phyloP scores from a whole-genome alignment of 2,797 vertebrate genomes.

The Acipenser transmontanus region DNA sequence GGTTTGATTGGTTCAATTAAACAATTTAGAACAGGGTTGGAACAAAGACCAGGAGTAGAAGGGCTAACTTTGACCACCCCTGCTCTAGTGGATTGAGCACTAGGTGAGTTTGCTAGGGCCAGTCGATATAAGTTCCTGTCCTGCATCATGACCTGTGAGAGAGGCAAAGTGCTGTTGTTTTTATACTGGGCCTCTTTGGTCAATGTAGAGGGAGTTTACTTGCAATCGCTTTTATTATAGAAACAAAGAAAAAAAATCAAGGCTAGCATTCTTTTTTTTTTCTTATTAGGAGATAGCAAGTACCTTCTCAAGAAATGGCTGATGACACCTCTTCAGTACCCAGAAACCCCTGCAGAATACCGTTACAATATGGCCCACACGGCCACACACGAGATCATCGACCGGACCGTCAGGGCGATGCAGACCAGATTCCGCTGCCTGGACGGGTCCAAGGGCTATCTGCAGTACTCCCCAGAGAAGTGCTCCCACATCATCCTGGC shows the following conservation, averaged over 20 bases:
- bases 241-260: not conserved
- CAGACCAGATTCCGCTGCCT: constrained; percentile 86
- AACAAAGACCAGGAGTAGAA: too few species aligned
- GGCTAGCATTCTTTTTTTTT: constrained; percentile 16
- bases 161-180: too few species aligned
- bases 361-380: constrained; percentile 83
- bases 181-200: too few species aligned
- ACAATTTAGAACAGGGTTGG: too few species aligned
- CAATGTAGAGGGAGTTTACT: too few species aligned
- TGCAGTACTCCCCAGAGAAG: constrained; percentile 91
- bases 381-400: constrained; percentile 79
- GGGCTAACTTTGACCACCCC: too few species aligned
- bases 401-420: constrained; percentile 79
- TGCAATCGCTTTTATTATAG: not conserved
- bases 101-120: too few species aligned
- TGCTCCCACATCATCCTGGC: constrained; percentile 87
- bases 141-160: too few species aligned
- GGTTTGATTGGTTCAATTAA: too few species aligned
- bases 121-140: too few species aligned
- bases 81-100: too few species aligned
- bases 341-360: constrained; percentile 74
- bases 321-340: constrained; percentile 79
- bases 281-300: constrained; percentile 70
- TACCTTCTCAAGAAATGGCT: constrained; percentile 82
- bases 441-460: constrained; percentile 81